phyloP scores from a whole-genome alignment of 2,888 invertebrate genomes.

The Clepsis dumicolana region DNA sequence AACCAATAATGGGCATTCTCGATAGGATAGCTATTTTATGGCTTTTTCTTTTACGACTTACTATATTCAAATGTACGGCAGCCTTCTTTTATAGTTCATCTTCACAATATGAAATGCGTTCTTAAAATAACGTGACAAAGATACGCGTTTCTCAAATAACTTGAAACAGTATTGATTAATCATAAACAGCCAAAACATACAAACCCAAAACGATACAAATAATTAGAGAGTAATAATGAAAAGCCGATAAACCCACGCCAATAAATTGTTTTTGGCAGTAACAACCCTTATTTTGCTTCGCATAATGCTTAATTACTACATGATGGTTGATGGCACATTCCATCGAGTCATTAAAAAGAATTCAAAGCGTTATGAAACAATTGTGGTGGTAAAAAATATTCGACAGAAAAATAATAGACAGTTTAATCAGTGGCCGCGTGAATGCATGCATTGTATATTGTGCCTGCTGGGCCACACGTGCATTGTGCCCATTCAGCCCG shows the following conservation, averaged over 20 bases:
- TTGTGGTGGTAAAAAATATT: conserved; percentile 31
- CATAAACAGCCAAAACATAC: neutral
- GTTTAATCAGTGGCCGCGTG: conserved; percentile 51
- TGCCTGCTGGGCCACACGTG: conserved; percentile 48
- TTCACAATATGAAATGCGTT: neutral
- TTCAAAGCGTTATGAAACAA: conserved; percentile 27
- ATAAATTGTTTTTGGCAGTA: conserved; percentile 9
- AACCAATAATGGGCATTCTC: neutral
- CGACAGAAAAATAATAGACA: conserved; percentile 36
- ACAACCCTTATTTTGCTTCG: conserved; percentile 3
- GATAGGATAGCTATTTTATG: neutral
- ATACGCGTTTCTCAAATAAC: neutral
- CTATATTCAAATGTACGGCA: conserved; percentile 20
- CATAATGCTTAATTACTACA: conserved; percentile 4
- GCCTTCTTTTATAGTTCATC: conserved; percentile 1
- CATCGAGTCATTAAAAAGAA: conserved; percentile 25
- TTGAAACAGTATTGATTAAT: conserved; percentile 6
- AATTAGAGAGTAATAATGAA: conserved; percentile 8
- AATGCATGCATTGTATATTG: conserved; percentile 67
- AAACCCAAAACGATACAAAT: conserved; percentile 7
- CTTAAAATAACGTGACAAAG: neutral
- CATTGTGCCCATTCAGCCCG: conserved; percentile 54
- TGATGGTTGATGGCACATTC: conserved; percentile 25
- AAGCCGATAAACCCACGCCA: neutral
- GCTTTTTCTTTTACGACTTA: conserved; percentile 15